Evolutionary conservation across 2,797 vertebrate genomes (phyloP), one percentile per base, ranked within the genome.

Genomic region (Coregonus ussuriensis): DNA sequence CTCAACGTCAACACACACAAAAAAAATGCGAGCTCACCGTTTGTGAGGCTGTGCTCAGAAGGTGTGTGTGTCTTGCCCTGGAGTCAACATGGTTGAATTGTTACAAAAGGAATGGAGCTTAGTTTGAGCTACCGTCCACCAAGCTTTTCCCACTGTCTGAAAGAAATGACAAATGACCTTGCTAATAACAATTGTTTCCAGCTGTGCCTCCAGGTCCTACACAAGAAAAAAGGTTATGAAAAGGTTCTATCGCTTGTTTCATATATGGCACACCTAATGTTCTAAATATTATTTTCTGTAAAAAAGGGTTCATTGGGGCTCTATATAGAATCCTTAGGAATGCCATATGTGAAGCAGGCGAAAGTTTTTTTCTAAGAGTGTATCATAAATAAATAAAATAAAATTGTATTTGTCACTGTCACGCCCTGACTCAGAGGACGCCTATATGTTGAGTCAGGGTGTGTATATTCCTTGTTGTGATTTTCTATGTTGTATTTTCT

Each of bases 131-230:
- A 33, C 51, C 52, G 18, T 41, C 16, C 53, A n/a, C 29, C 16
- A 62, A 74, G 31, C 72, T 63, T 41, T 41, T 37, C 56, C 54
- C 54, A 41, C 54, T 29, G 56, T 33, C 72, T 63, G 54, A 62
- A 41, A 74, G 33, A 72, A 29, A 56, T 72, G 71, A 74, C 72
- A 74, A 74, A 74, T 25, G 72, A 65, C 72, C 72, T 41, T 16
- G 56, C 11, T 29, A 37, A 63, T 33, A 53, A 21, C 29, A 53
- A 56, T 54, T 59, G 53, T 35, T 59, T n/a, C 18, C 53, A 7
- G 25, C 21, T 11, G 29, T n/a, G 18, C 35, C 72, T 74, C 72
- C 54, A 74, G 54, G 11, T 56, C 35, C 18, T 47, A 1, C 59
- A 62, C 7, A 11, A 62, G 59, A 13, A 25, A 25, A 4, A 11